Percentiles rank a stretch among this genome's conserved stretches.
Evolutionary conservation across 2,797 vertebrate genomes (phyloP).

Genomic region (Diplodus puntazzo): DNA sequence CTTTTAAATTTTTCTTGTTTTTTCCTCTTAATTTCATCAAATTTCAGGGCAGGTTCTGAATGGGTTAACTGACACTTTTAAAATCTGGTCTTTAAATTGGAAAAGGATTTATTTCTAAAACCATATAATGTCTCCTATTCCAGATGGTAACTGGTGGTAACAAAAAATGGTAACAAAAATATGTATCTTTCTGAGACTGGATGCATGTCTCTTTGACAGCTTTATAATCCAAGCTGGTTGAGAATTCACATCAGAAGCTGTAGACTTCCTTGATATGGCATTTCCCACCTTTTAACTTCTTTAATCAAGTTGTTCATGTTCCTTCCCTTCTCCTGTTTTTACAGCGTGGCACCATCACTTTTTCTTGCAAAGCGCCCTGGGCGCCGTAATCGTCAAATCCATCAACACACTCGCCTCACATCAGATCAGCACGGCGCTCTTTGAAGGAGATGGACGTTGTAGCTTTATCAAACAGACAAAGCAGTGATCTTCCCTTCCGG

Average conservation of each 20-base stretch:
- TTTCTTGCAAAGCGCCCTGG: constrained; percentile 71
- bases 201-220: neutral
- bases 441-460: constrained; percentile 82
- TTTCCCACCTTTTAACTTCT: constrained; percentile 59
- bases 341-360: constrained; percentile 53
- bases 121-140: neutral
- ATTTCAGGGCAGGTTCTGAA: neutral
- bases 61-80: neutral
- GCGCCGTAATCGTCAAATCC: constrained; percentile 78
- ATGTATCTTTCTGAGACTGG: neutral
- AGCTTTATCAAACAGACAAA: constrained; percentile 85
- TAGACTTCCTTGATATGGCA: constrained; percentile 28
- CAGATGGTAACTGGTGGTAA: neutral
- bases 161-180: too few relatives aligned
- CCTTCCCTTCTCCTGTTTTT: constrained; percentile 47
- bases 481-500: constrained; percentile 82
- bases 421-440: constrained; percentile 73
- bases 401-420: constrained; percentile 73
- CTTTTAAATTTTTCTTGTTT: too few relatives aligned
- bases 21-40: neutral
- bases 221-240: neutral
- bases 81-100: too few relatives aligned
- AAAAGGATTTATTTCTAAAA: neutral
- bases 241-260: constrained; percentile 16
- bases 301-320: constrained; percentile 69